phyloP scores from a whole-genome alignment of 2,888 invertebrate species.

The Hypsopygia costalis region DNA sequence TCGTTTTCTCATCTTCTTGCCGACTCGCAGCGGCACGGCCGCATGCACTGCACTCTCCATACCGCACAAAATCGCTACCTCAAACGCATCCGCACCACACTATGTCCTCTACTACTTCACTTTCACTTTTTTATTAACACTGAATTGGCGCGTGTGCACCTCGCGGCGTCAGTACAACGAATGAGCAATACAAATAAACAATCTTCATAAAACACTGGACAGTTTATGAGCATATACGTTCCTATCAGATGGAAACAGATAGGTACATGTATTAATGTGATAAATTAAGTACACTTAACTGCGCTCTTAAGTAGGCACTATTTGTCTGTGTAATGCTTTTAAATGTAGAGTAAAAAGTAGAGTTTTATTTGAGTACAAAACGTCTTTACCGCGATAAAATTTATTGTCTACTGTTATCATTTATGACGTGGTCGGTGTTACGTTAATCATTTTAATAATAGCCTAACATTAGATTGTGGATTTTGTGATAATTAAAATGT shows the following conservation, averaged over 20 bases:
- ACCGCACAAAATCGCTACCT: slow-evolving; percentile 54
- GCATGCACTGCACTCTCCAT: slow-evolving; percentile 81
- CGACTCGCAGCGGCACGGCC: slow-evolving; percentile 83
- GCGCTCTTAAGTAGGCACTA: too few relatives aligned
- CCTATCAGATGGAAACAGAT: neutral
- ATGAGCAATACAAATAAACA: slow-evolving; percentile 36
- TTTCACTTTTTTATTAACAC: slow-evolving; percentile 28
- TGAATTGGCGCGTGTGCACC: slow-evolving; percentile 39
- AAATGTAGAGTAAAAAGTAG: too few relatives aligned
- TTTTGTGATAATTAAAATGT: too few relatives aligned
- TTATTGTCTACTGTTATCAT: too few relatives aligned
- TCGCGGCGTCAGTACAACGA: slow-evolving; percentile 40
- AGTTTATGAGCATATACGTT: slow-evolving; percentile 17
- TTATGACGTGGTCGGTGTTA: too few relatives aligned
- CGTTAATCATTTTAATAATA: too few relatives aligned
- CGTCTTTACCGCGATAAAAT: too few relatives aligned
- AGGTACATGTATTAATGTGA: neutral
- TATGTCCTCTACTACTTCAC: slow-evolving; percentile 28
- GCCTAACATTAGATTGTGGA: too few relatives aligned
- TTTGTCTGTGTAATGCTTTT: too few relatives aligned
- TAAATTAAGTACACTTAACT: too few relatives aligned
- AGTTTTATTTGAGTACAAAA: too few relatives aligned
- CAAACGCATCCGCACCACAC: slow-evolving; percentile 53
- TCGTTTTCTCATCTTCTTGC: slow-evolving; percentile 89
- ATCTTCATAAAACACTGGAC: slow-evolving; percentile 22